Evolutionary conservation across 2,888 invertebrate genomes (phyloP).

Genomic region (Stenodema calcarata): DNA sequence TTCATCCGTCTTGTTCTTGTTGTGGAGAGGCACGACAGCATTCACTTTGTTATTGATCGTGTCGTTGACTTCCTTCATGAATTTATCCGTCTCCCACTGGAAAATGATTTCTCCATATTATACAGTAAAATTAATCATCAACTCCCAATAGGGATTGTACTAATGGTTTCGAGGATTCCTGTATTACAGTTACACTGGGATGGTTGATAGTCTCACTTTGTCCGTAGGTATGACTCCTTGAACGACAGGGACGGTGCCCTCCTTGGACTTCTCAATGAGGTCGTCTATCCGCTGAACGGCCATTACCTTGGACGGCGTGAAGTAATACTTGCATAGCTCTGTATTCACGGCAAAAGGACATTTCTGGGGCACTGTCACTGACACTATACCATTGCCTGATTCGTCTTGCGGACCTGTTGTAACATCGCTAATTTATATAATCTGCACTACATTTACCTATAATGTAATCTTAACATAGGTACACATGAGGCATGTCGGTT

Average conservation of each 20-base stretch:
- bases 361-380: conserved; percentile 40
- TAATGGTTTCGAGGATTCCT: too few relatives aligned
- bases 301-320: conserved; percentile 45
- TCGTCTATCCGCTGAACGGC: conserved; percentile 52
- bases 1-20: conserved; percentile 35
- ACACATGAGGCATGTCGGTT: too few relatives aligned
- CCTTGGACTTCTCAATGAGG: conserved; percentile 46
- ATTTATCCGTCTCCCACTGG: conserved; percentile 21
- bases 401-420: neutral
- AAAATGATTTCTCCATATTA: too few relatives aligned
- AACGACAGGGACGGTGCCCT: conserved; percentile 48
- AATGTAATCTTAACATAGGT: neutral
- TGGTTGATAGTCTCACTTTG: conserved; percentile 10
- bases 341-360: conserved; percentile 43
- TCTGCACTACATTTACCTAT: neutral
- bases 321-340: conserved; percentile 51
- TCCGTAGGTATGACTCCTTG: conserved; percentile 36
- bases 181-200: too few relatives aligned
- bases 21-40: conserved; percentile 30
- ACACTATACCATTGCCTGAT: conserved; percentile 3
- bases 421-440: too few relatives aligned
- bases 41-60: conserved; percentile 38
- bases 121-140: too few relatives aligned
- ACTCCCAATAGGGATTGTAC: too few relatives aligned
- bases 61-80: conserved; percentile 45